Evolutionary conservation across 2,888 invertebrate genomes (phyloP), one percentile per base, ranked within the genome.

Genomic region (Scrobipalpa atriplicella): DNA sequence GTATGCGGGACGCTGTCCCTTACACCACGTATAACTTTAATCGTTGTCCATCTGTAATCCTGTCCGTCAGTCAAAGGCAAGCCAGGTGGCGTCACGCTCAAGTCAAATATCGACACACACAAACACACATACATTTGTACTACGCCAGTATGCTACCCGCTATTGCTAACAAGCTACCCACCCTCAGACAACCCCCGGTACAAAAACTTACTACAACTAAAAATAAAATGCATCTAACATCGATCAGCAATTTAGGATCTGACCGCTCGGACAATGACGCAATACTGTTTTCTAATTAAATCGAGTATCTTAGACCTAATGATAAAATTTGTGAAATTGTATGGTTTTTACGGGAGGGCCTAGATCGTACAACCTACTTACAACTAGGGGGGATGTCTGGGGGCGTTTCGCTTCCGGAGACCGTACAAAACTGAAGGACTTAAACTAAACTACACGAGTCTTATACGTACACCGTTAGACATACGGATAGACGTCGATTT

Each of bases 61-160:
- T 21, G 19, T 21, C 54, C 18, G 21, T 21, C 54, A 54, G 21
- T 19, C 54, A 38, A 13, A 60, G 29, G 29, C 58, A 38, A 38
- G 36, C 18, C 47, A 47, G 62, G 36, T 51, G n/a, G 51, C 62
- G 62, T n/a, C 62, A 29, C 62, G 36, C 36, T 13, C 43, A 51
- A 21, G 56, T 64, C 54, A 64, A 41, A n/a, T 56, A 54, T 47
- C 51, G 41, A 62, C 62, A 77, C 72, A 74, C 73, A 80, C 83
- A 84, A 73, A 77, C 89, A 87, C 83, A 83, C 87, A 80, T 74
- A 83, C 86, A 87, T 90, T 91, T 91, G 90, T 90, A 91, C 91
- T 90, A 89, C 87, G 87, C 84, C 90, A 90, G 90, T 88, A 87
- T 86, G 86, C 85, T 86, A 85, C 85, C 87, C 85, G 86, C 86